Evolutionary conservation across 2,888 invertebrate species (phyloP).

Genomic region (Diabrotica balteata): DNA sequence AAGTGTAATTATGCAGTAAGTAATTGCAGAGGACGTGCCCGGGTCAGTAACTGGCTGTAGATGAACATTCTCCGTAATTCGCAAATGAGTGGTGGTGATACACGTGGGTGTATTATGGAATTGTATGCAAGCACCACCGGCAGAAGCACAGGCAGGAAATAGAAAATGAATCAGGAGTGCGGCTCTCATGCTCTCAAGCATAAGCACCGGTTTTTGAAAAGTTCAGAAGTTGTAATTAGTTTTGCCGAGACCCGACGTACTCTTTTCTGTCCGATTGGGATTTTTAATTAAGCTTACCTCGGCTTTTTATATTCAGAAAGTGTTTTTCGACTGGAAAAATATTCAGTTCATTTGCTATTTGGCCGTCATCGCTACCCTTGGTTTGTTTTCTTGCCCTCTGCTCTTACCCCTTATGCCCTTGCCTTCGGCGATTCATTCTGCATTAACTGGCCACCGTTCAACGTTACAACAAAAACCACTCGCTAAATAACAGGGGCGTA

Average conservation of each 20-base stretch:
- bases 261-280: slow-evolving; percentile 53
- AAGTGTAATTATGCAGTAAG: slow-evolving; percentile 18
- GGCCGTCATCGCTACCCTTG: slow-evolving; percentile 53
- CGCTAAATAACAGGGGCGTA: slow-evolving; percentile 3
- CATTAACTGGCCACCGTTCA: slow-evolving; percentile 46
- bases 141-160: slow-evolving; percentile 14
- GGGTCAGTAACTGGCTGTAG: slow-evolving; percentile 1
- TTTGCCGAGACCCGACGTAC: slow-evolving; percentile 54
- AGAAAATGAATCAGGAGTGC: slow-evolving; percentile 43
- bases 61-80: slow-evolving; percentile 10
- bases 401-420: slow-evolving; percentile 14
- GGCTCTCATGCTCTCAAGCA: slow-evolving; percentile 55
- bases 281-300: slow-evolving; percentile 61
- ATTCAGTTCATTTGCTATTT: slow-evolving; percentile 59
- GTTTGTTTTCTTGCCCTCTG: slow-evolving; percentile 54
- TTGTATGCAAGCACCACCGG: slow-evolving; percentile 6
- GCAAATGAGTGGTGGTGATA: slow-evolving; percentile 23
- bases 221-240: slow-evolving; percentile 59
- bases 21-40: slow-evolving; percentile 8
- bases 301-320: slow-evolving; percentile 58
- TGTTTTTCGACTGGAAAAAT: slow-evolving; percentile 59
- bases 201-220: slow-evolving; percentile 54
- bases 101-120: slow-evolving; percentile 15
- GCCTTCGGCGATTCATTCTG: slow-evolving; percentile 32
- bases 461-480: slow-evolving; percentile 26